A percentile compares a stretch with the other conserved stretches of the same genome.
Conservation (phyloP, 30 jellyfish, hydroid and myxozoan genomes). For the Rhopilema esculentum region DNA sequence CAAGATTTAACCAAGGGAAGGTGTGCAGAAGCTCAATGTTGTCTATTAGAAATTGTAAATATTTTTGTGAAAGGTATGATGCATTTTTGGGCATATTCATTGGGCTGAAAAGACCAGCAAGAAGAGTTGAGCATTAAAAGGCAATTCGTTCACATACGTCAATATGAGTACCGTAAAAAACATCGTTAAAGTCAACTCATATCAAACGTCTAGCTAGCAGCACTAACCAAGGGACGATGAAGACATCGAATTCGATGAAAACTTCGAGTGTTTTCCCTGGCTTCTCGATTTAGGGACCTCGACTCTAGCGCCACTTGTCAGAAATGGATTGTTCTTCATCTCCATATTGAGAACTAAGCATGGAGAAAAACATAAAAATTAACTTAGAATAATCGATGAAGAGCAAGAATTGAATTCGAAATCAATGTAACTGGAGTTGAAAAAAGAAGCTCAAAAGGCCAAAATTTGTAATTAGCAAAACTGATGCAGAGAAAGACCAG, state of each 20-base stretch:
- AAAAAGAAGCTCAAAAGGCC: neutral
- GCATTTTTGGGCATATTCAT: no score
- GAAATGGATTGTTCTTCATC: slow-evolving; percentile 16
- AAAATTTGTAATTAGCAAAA: neutral
- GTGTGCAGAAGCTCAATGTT: no score
- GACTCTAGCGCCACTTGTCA: slow-evolving; percentile 55
- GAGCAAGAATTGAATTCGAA: neutral
- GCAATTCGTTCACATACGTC: no score
- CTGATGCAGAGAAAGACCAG: neutral
- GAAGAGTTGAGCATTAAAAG: no score
- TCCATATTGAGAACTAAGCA: slow-evolving; percentile 17
- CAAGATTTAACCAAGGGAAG: no score
- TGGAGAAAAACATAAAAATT: neutral
- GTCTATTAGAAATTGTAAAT: no score
- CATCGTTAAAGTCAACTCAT: no score
- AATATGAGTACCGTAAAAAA: no score
- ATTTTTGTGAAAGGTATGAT: no score
- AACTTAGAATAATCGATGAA: neutral
- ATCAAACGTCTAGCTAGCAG: no score
- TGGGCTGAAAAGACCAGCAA: no score
- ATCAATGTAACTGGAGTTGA: neutral
- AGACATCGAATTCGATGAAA: slow-evolving; percentile 2
- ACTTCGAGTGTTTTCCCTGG: slow-evolving; percentile 26
- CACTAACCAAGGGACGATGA: slow-evolving; percentile 19
- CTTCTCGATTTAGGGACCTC: slow-evolving; percentile 57